Conservation (phyloP, 2,888 invertebrate species). For the Nephrotoma guestfalica region DNA sequence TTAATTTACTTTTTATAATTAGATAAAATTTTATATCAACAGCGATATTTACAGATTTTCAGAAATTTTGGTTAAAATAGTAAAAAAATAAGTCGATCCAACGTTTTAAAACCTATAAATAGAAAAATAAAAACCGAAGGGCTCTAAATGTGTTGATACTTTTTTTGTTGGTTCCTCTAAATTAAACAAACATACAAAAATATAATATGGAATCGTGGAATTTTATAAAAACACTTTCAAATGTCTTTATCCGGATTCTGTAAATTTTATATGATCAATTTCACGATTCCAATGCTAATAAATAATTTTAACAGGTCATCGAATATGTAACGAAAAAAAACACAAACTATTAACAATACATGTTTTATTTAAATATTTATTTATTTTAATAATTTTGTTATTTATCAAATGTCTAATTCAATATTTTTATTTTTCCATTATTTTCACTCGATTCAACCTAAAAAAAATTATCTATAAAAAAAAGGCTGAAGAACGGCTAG, state of each 20-base stretch:
- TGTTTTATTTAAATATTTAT: not conserved
- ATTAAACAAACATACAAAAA: not conserved
- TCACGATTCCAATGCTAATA: not conserved
- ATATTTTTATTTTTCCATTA: constrained; percentile 5
- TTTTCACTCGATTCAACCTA: not conserved
- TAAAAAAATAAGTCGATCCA: not conserved
- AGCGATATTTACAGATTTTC: not conserved
- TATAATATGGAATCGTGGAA: not conserved
- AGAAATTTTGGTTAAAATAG: not conserved
- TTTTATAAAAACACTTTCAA: not conserved
- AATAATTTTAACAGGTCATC: not conserved
- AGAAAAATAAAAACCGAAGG: not conserved
- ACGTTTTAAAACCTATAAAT: not conserved
- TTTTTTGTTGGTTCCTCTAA: not conserved
- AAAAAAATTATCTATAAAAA: not conserved
- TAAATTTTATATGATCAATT: not conserved
- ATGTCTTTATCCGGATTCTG: not conserved
- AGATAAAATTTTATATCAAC: not conserved
- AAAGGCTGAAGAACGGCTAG: constrained; percentile 90
- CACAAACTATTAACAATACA: not conserved
- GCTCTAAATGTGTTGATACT: not conserved
- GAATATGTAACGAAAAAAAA: not conserved
- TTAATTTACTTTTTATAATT: not conserved
- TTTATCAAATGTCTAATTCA: not conserved
- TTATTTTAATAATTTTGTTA: not conserved